phyloP scores from a whole-genome alignment of 2,888 invertebrate species.

The Sarcophaga caerulescens region DNA sequence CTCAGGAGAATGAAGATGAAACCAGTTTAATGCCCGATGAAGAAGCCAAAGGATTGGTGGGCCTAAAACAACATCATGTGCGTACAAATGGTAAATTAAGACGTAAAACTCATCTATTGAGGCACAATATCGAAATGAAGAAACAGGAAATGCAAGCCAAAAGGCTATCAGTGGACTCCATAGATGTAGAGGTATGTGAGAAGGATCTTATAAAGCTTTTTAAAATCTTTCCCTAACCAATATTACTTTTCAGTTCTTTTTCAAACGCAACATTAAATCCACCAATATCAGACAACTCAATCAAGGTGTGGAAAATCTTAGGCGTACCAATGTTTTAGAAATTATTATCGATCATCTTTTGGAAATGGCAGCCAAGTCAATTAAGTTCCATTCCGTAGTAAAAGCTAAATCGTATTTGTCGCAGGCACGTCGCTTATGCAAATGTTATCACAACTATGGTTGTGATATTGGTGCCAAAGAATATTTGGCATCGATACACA shows the following conservation, averaged over 20 bases:
- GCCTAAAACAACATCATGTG: conserved; percentile 82
- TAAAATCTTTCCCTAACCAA: not conserved
- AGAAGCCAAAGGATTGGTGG: conserved; percentile 80
- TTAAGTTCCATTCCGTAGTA: conserved; percentile 83
- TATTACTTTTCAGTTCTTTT: conserved; percentile 71
- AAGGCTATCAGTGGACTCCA: conserved; percentile 81
- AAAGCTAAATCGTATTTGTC: conserved; percentile 87
- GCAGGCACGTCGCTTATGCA: conserved; percentile 86
- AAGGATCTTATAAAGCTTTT: not conserved
- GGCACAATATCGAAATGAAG: conserved; percentile 73
- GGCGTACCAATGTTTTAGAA: conserved; percentile 85
- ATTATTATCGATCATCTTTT: conserved; percentile 88
- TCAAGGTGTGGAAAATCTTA: conserved; percentile 83
- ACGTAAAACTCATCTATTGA: conserved; percentile 80
- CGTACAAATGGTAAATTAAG: conserved; percentile 83
- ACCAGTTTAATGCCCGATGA: conserved; percentile 76
- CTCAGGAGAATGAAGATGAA: conserved; percentile 71
- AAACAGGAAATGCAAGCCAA: conserved; percentile 71
- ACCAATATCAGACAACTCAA: conserved; percentile 72
- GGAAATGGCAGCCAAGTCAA: conserved; percentile 86
- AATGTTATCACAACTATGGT: conserved; percentile 83
- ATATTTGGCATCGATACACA: conserved; percentile 83
- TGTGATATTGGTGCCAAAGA: conserved; percentile 83
- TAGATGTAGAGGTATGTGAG: conserved; percentile 83
- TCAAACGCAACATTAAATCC: conserved; percentile 69